These are phyloP conservation scores for Spisula solida DNA, from an alignment of 2,888 invertebrate species.

Conservation along the genomic window DNA sequence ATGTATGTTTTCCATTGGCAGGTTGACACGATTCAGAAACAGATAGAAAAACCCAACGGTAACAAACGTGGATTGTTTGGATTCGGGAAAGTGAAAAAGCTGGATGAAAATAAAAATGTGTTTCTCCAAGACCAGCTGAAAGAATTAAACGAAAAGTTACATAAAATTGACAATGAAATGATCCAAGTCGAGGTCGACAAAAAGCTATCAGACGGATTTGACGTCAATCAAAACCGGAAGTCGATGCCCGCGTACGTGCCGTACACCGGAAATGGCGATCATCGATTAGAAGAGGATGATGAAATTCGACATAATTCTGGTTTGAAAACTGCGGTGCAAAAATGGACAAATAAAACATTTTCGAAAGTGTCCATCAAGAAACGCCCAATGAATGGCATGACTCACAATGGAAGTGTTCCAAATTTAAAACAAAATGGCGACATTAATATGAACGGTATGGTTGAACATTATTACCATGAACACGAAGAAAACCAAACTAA, in stretches of 20 bases:
- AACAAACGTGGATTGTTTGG: slow-evolving; percentile 76
- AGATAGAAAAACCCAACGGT: slow-evolving; percentile 68
- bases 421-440: slow-evolving; percentile 63
- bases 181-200: slow-evolving; percentile 64
- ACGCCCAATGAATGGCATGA: slow-evolving; percentile 52
- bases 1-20: slow-evolving; percentile 31
- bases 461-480: slow-evolving; percentile 40
- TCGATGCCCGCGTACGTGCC: slow-evolving; percentile 36
- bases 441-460: slow-evolving; percentile 41
- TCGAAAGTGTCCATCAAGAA: slow-evolving; percentile 73
- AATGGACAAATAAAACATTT: slow-evolving; percentile 79
- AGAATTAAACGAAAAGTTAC: slow-evolving; percentile 74
- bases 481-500: slow-evolving; percentile 41
- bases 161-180: slow-evolving; percentile 76
- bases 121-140: slow-evolving; percentile 76
- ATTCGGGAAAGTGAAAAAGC: slow-evolving; percentile 77
- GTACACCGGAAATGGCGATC: slow-evolving; percentile 26
- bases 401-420: slow-evolving; percentile 58
- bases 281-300: slow-evolving; percentile 33
- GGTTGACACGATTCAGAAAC: slow-evolving; percentile 79
- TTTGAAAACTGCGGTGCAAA: slow-evolving; percentile 78
- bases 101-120: slow-evolving; percentile 71
- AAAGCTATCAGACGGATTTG: slow-evolving; percentile 56
- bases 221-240: slow-evolving; percentile 74
- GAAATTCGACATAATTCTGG: slow-evolving; percentile 60